Base-by-base conservation (phyloP, 2,113 vertebrate genomes). In the Bagarius yarrelli region DNA sequence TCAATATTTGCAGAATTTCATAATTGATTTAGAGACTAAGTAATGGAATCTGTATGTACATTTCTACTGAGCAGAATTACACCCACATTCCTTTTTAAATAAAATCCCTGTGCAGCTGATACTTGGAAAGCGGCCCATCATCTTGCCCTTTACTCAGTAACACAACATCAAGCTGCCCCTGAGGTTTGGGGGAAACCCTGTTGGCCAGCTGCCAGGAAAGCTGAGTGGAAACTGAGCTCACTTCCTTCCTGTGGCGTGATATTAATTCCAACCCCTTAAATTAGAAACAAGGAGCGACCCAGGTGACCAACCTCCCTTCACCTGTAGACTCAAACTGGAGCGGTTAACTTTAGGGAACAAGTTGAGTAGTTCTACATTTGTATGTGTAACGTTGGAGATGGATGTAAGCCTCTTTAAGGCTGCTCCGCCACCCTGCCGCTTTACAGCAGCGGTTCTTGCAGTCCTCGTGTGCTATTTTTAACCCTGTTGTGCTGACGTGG, bases 111-210 rank as follows among this genome's bases (percentile, higher is more conserved):
- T 47, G 21, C 21, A 69, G 66, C 25, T 69, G 40, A 16, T 14
- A 67, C 36, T 8, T 27, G 40, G 67, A 40, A 70, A 27, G 14
- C 64, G 0, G 44, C 21, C 74, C 11, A 2, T 34, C 44, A 59
- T 78, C 73, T 73, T n/a, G n/a, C 71, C 76, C 60, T 6, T 36
- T 81, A 56, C 56, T 78, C 82, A 77, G 88, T 83, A 79, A 30
- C 59, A 83, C 86, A 86, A 83, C 85, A 85, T 25, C 25, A 8
- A 47, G 9, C 8, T 87, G 79, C 76, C 72, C 81, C 86, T 83
- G 83, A 85, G 86, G 82, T 88, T 86, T 87, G 47, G 50, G 85
- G 87, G 85, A 88, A 90, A 85, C 85, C 86, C 83, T 87, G 78
- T 40, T 87, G 86, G 87, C 84, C 82, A 85, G 83, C 86, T 88